Evolutionary conservation across 2,797 vertebrate genomes (phyloP).

Genomic region (Cossypha niveicapilla): DNA sequence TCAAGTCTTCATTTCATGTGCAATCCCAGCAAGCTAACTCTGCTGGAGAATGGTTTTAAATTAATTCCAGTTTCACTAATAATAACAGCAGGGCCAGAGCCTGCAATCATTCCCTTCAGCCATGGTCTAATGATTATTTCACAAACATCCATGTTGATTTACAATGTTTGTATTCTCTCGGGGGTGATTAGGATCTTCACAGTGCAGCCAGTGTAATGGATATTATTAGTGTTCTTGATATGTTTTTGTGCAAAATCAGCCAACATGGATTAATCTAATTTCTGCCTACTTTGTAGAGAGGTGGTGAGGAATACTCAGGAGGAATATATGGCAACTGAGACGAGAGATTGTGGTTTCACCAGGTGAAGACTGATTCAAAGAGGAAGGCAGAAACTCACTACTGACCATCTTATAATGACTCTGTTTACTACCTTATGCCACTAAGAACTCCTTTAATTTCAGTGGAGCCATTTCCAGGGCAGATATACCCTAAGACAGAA

Average conservation of each 20-base stretch:
- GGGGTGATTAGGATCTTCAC: not conserved
- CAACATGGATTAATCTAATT: not conserved
- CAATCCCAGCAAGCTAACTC: not conserved
- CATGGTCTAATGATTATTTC: not conserved
- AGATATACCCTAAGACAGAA: not conserved
- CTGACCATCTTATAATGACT: not conserved
- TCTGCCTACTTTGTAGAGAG: not conserved
- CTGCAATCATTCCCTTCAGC: not conserved
- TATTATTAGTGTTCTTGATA: slow-evolving; percentile 4
- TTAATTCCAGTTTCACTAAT: not conserved
- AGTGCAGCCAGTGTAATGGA: not conserved
- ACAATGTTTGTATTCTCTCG: not conserved
- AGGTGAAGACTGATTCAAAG: not conserved
- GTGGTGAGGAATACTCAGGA: not conserved
- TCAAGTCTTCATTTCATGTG: not conserved
- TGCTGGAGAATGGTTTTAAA: not conserved
- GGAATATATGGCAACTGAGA: not conserved
- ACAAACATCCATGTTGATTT: not conserved
- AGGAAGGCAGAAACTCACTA: not conserved
- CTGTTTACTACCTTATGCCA: not conserved
- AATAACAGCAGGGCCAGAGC: not conserved
- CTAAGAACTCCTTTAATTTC: not conserved
- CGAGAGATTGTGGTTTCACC: not conserved
- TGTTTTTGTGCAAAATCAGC: not conserved
- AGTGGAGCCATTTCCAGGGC: not conserved